Conservation (phyloP, 1,140 invertebrate species). For the Drosophila nigromelanica region DNA sequence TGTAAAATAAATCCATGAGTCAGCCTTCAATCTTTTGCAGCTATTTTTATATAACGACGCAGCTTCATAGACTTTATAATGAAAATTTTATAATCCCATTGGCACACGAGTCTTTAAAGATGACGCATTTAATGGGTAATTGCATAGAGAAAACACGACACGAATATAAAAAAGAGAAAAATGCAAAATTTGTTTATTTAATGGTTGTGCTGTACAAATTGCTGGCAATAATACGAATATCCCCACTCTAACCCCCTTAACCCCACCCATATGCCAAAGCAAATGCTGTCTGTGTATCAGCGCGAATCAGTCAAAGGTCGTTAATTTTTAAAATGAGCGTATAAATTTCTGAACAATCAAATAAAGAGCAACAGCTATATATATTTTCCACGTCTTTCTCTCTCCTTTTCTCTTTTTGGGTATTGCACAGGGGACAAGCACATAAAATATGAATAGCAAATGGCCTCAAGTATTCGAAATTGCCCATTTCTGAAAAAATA, state of each 20-base stretch:
- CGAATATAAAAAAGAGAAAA: constrained; percentile 26
- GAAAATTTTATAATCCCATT: constrained; percentile 1
- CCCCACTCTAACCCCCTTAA: background rate
- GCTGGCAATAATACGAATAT: constrained; percentile 31
- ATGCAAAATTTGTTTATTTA: constrained; percentile 34
- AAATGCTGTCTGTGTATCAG: constrained; percentile 16
- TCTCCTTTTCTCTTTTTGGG: too few species aligned
- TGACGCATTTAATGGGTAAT: constrained; percentile 22
- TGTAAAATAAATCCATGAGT: constrained; percentile 18
- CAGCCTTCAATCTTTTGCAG: background rate
- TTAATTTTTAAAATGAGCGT: constrained; percentile 60
- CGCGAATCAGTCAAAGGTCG: constrained; percentile 62
- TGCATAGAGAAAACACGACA: constrained; percentile 9
- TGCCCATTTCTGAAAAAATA: constrained; percentile 11
- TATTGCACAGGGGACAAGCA: background rate
- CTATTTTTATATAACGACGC: background rate
- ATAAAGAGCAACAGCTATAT: constrained; percentile 24
- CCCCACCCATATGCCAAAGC: background rate
- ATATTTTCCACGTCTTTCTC: background rate
- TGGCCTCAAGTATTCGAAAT: constrained; percentile 22
- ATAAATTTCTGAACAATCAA: constrained; percentile 58
- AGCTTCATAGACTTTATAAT: background rate
- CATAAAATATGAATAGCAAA: constrained; percentile 22
- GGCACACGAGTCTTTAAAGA: constrained; percentile 1
- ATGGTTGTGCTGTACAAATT: constrained; percentile 29